Conservation (phyloP, 2,888 invertebrate species). For the Dasypolia templi region DNA sequence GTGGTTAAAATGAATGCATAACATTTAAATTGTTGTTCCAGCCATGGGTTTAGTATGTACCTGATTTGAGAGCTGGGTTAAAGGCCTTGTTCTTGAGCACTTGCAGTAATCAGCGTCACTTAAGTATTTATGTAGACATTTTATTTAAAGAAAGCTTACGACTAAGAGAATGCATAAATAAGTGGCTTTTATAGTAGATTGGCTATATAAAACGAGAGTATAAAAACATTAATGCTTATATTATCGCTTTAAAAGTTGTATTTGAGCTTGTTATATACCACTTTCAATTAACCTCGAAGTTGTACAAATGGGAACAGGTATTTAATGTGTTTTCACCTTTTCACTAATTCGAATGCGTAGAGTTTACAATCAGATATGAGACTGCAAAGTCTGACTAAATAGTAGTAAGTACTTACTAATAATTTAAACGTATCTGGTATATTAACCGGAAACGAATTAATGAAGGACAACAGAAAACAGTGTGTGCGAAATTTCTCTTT, state of each 20-base stretch:
- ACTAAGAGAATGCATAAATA: conserved; percentile 13
- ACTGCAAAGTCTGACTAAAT: conserved; percentile 11
- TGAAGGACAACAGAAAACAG: conserved; percentile 8
- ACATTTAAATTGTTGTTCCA: neutral
- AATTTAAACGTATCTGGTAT: conserved; percentile 4
- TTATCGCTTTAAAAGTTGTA: conserved; percentile 59
- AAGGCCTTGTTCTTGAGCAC: neutral
- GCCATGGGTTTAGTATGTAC: neutral
- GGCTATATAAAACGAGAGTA: conserved; percentile 44
- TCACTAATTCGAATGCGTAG: conserved; percentile 60
- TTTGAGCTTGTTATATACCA: conserved; percentile 55
- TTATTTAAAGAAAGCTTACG: conserved; percentile 26
- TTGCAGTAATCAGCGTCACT: conserved; percentile 3
- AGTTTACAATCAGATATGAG: conserved; percentile 31
- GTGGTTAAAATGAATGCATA: neutral
- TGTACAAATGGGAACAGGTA: conserved; percentile 51
- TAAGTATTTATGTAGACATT: conserved; percentile 35
- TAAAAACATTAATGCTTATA: conserved; percentile 64
- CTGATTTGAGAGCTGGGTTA: neutral
- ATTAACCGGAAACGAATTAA: neutral
- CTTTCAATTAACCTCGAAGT: conserved; percentile 64
- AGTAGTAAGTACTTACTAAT: conserved; percentile 28
- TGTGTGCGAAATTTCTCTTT: conserved; percentile 14
- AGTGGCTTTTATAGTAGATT: conserved; percentile 32
- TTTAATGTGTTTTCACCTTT: conserved; percentile 63